Evolutionary conservation across 2,797 vertebrate genomes (phyloP), one percentile per base, ranked within the genome.

Genomic region (Melanotaenia parkinsoni): DNA sequence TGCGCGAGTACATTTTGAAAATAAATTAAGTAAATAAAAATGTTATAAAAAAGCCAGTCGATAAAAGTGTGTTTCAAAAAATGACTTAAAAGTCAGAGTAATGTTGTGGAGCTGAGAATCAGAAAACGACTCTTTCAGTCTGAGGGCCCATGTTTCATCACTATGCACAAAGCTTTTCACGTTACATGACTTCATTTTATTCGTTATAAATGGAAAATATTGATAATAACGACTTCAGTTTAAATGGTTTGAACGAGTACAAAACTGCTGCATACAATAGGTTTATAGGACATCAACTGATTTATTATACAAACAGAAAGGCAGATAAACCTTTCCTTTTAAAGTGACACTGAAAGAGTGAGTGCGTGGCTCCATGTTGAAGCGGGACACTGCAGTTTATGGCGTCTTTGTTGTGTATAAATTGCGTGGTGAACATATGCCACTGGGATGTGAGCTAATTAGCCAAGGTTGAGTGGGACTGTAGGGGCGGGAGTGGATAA

Each of bases 391-490:
- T 89, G 84, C 82, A 81, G 89, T 45, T 74, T 83, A 81, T 84
- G 86, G 81, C 73, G 91, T 90, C 91, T 91, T 91, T 92, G 90
- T 89, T 88, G 78, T 81, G 79, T 75, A 87, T 90, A 88, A 84
- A 86, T 84, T 81, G 86, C 77, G 82, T 82, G 82, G 83, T 79
- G 86, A 91, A 87, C 89, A 90, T 89, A 76, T 88, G 87, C 91
- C 78, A 78, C 79, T 65, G 84, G 89, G 93, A 91, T 70, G 76
- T 87, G 84, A 89, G 82, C 88, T 92, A 93, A 93, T 92, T 92
- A 92, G 82, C 84, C 87, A 90, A 93, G 91, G 91, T 90, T 90
- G 88, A 90, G 87, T 76, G 79, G 81, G 80, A 88, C 88, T 73
- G 77, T 67, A 61, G 69, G 71, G 80, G 58, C 32, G 24, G 35